A percentile compares a stretch with the other conserved stretches of the same genome.
These are phyloP conservation scores for Mus spretus DNA, from an alignment of 2,797 vertebrate species.

Conservation along the genomic window DNA sequence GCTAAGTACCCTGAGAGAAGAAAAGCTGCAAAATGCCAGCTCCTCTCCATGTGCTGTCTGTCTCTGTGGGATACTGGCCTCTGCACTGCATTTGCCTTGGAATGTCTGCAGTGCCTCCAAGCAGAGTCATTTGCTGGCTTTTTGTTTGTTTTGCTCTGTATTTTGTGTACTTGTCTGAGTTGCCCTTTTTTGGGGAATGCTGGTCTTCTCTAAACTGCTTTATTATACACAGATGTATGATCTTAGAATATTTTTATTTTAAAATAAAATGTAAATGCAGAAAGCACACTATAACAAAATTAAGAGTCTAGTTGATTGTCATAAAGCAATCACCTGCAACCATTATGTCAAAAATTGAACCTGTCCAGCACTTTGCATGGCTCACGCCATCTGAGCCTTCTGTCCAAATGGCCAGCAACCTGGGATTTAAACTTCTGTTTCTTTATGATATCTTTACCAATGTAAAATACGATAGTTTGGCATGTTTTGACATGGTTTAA, in stretches of 20 bases:
- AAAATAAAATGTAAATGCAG: conserved; percentile 25
- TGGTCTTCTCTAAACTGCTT: background rate
- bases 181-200: background rate
- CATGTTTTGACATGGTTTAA: background rate
- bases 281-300: background rate
- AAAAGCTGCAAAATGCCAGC: background rate
- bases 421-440: background rate
- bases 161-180: background rate
- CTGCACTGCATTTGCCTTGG: background rate
- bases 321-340: background rate
- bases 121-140: background rate
- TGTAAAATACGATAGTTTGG: background rate
- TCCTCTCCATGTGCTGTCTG: background rate
- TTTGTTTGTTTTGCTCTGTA: background rate
- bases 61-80: background rate
- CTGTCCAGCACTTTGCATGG: background rate
- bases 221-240: background rate
- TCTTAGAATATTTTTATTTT: background rate
- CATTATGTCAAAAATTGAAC: background rate
- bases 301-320: background rate
- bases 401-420: background rate
- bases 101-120: background rate
- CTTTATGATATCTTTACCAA: background rate
- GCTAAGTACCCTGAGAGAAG: background rate
- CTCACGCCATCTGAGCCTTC: background rate